Conservation (phyloP, 2,113 vertebrate species). For the Holacanthus passer region DNA sequence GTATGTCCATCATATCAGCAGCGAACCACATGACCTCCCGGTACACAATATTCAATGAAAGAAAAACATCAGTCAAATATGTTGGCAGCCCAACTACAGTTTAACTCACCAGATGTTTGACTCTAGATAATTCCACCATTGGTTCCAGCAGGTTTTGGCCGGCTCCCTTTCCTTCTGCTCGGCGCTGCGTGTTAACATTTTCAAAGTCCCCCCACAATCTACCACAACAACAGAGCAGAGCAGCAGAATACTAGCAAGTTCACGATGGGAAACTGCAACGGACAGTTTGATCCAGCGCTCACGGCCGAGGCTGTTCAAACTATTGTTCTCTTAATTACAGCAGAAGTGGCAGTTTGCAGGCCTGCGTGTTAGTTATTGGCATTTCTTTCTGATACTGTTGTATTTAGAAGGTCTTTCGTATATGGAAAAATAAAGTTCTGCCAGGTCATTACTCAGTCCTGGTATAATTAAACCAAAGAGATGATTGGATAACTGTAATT, state of each 20-base stretch:
- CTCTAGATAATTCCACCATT: slow-evolving; percentile 37
- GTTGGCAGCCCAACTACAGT: slow-evolving; percentile 20
- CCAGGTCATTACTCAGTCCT: slow-evolving; percentile 12
- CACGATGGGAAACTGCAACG: neutral
- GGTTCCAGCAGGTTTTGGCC: slow-evolving; percentile 36
- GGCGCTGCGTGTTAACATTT: neutral
- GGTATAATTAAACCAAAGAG: slow-evolving; percentile 24
- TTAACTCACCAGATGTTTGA: slow-evolving; percentile 46
- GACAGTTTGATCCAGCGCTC: neutral
- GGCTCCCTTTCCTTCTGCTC: slow-evolving; percentile 15
- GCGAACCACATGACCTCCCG: neutral
- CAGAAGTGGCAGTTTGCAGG: neutral
- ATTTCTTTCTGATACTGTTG: neutral
- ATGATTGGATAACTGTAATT: slow-evolving; percentile 23
- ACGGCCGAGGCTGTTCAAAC: neutral
- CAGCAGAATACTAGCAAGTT: neutral
- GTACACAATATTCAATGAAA: slow-evolving; percentile 14
- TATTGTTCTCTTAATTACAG: slow-evolving; percentile 4
- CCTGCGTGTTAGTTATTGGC: neutral
- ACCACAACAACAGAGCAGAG: slow-evolving; percentile 6
- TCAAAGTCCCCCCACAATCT: slow-evolving; percentile 10
- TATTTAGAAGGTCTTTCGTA: neutral
- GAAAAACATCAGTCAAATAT: slow-evolving; percentile 11
- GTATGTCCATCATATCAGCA: slow-evolving; percentile 16
- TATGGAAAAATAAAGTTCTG: neutral